phyloP scores from a whole-genome alignment of 2,113 vertebrate genomes.

The Catagonus wagneri region DNA sequence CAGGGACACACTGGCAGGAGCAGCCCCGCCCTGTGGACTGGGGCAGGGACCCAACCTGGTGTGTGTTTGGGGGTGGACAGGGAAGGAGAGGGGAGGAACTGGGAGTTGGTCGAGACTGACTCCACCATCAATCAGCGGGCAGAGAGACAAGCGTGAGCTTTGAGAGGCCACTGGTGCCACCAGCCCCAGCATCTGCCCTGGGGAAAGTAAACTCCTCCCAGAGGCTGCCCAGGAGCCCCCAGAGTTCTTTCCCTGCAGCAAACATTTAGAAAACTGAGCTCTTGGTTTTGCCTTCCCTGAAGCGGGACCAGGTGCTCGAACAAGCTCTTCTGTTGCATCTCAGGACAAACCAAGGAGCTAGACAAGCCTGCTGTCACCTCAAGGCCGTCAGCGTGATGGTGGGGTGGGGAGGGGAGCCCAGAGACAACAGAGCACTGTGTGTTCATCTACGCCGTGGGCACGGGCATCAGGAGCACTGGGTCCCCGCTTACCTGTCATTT shows the following conservation, averaged over 20 bases:
- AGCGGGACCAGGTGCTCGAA: neutral
- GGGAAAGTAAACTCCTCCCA: neutral
- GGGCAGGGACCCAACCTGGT: neutral
- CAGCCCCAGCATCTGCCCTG: neutral
- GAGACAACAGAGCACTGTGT: rapidly evolving
- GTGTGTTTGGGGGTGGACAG: neutral
- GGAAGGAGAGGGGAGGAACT: neutral
- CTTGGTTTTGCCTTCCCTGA: neutral
- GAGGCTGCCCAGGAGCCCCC: neutral
- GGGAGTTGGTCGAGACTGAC: neutral
- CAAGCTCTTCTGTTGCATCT: constrained; percentile 18
- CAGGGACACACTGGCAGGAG: neutral
- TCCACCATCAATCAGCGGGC: neutral
- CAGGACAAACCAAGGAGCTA: neutral
- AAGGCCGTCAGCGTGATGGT: neutral
- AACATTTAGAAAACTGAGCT: constrained; percentile 21
- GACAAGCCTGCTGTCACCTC: neutral
- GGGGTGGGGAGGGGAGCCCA: neutral
- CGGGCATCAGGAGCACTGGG: neutral
- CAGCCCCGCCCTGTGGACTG: neutral
- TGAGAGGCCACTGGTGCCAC: neutral
- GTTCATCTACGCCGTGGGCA: neutral
- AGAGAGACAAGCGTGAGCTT: neutral
- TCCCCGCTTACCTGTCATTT: rapidly evolving
- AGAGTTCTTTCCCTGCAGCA: neutral